Evolutionary conservation across 2,888 invertebrate species (phyloP).

Genomic region (Rosalia funebris): DNA sequence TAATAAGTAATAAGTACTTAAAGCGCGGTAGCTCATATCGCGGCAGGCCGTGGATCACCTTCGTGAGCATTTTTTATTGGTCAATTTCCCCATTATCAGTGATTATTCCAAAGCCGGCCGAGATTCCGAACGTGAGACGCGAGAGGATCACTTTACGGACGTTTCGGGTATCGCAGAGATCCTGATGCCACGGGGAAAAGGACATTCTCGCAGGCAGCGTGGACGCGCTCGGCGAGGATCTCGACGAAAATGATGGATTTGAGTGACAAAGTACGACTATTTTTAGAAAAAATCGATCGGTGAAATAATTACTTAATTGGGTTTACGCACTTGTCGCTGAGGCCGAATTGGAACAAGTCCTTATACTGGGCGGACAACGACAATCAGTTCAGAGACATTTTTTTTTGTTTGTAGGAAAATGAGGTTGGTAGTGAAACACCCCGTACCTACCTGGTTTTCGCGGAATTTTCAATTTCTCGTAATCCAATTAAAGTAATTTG

Average conservation of each 20-base stretch:
- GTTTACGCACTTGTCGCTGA: constrained; percentile 10
- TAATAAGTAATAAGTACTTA: constrained; percentile 21
- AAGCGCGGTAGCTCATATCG: constrained; percentile 31
- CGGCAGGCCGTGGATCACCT: constrained; percentile 33
- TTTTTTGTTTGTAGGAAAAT: no score
- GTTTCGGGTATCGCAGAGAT: background rate
- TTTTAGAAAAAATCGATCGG: constrained; percentile 55
- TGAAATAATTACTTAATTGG: constrained; percentile 21
- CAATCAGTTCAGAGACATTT: no score
- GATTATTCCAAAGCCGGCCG: constrained; percentile 24
- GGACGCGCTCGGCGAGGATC: constrained; percentile 17
- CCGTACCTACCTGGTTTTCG: no score
- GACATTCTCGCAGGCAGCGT: no score
- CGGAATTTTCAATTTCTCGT: no score
- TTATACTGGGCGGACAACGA: no score
- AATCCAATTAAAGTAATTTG: no score
- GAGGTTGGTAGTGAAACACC: no score
- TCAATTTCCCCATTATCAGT: no score
- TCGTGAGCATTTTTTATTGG: constrained; percentile 37
- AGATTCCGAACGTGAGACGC: constrained; percentile 1
- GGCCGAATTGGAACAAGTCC: no score
- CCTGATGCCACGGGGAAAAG: no score
- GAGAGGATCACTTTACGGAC: background rate
- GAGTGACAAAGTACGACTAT: constrained; percentile 46
- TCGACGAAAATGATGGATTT: constrained; percentile 43